A percentile compares a stretch with the other conserved stretches of the same genome.
Conservation (phyloP, 2,113 vertebrate species). For the Amphiprion percula region DNA sequence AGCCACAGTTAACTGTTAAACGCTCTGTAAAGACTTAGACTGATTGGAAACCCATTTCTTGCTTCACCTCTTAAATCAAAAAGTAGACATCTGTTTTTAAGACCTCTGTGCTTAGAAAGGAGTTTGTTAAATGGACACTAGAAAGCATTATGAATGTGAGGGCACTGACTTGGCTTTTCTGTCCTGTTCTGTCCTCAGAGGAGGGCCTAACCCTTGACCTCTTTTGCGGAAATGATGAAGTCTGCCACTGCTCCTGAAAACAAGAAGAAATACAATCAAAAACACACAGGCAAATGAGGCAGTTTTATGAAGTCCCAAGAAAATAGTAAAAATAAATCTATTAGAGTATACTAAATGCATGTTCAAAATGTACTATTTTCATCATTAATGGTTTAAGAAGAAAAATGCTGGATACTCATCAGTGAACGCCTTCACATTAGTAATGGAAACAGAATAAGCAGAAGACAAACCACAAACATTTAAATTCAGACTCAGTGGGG, state of each 20-base stretch:
- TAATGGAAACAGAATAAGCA: conserved; percentile 39
- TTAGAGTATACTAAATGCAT: neutral
- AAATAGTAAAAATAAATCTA: neutral
- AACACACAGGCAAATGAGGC: neutral
- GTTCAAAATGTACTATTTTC: neutral
- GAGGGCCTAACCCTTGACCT: conserved; percentile 55
- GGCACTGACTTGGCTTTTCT: conserved; percentile 17
- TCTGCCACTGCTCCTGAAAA: conserved; percentile 68
- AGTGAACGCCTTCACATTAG: neutral
- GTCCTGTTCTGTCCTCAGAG: conserved; percentile 25
- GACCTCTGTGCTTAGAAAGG: too few relatives aligned
- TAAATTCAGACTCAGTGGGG: conserved; percentile 11
- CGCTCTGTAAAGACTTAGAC: too few relatives aligned
- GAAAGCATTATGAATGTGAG: neutral
- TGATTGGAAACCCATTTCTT: too few relatives aligned
- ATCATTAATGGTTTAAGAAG: conserved; percentile 1
- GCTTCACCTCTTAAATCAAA: too few relatives aligned
- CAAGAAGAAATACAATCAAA: neutral
- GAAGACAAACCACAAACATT: conserved; percentile 30
- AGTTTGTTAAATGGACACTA: neutral
- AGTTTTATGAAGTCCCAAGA: neutral
- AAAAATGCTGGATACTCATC: conserved; percentile 1
- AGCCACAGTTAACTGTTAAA: too few relatives aligned
- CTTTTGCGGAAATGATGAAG: conserved; percentile 46
- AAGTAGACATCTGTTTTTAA: too few relatives aligned